Evolutionary conservation across 2,888 invertebrate species (phyloP).

Genomic region (Phasia obesa): DNA sequence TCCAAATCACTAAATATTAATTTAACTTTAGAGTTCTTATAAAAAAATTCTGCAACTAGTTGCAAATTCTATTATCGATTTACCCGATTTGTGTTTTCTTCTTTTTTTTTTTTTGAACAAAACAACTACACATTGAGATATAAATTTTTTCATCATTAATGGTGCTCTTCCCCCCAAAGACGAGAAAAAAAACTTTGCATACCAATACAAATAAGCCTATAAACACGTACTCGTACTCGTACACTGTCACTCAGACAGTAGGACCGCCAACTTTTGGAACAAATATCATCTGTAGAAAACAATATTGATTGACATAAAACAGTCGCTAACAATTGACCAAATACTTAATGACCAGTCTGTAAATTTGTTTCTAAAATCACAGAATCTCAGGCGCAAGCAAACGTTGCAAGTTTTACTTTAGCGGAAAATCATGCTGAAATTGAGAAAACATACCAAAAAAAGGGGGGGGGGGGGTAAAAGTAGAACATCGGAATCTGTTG

Average conservation of each 20-base stretch:
- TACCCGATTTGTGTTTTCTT: too few relatives aligned
- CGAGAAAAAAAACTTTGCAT: neutral
- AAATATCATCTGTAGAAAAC: neutral
- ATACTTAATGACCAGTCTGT: constrained; percentile 50
- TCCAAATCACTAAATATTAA: too few relatives aligned
- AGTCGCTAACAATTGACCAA: constrained; percentile 12
- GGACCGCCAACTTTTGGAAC: constrained; percentile 1
- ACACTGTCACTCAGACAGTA: constrained; percentile 24
- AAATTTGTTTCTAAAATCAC: constrained; percentile 52
- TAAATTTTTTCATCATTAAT: neutral
- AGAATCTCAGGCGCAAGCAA: constrained; percentile 58
- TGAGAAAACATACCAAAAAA: neutral
- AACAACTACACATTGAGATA: neutral
- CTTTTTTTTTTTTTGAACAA: too few relatives aligned
- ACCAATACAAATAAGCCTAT: neutral
- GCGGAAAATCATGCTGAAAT: constrained; percentile 20
- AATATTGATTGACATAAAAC: neutral
- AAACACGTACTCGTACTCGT: neutral
- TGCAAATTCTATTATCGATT: too few relatives aligned
- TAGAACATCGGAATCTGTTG: constrained; percentile 38
- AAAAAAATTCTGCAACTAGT: too few relatives aligned
- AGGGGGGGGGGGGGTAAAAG: neutral
- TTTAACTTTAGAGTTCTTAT: too few relatives aligned
- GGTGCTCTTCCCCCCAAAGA: neutral
- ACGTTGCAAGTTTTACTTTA: constrained; percentile 42